Base-by-base conservation (phyloP, 2,888 invertebrate genomes). In the Nephrotoma flavescens region DNA sequence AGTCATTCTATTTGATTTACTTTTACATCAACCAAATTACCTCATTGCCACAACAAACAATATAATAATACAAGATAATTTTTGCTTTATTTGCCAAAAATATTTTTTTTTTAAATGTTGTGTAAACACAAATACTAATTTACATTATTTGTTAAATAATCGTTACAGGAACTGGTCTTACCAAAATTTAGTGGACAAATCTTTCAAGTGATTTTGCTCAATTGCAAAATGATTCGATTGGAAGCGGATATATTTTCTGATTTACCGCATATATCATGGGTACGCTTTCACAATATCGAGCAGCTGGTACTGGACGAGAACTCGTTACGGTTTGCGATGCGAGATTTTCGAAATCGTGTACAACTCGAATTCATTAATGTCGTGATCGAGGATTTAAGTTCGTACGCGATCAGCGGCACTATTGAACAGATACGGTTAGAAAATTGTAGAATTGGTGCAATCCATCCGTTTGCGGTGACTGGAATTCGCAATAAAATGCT, bases 401-500 rank as follows among this genome's bases (percentile, higher is more conserved):
- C 94, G 45, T 92, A 94, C 89, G 94, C 95, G 45, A 94, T 96
- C 89, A 94, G 94, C 89, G 96, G 96, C 4, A 93, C 94, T 88
- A 93, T 96, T 87, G 94, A 95, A 89, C 94, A 94, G 88, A 94
- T 96, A 88, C 91, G 92, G 87, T 94, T 97, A 87, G 93, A 93
- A 87, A 92, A 94, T 88, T 94, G 94, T 86, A 92, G 91, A 87
- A 93, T 97, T 87, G 93, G 93, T 41, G 92, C 92, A 87, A 92
- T 96, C 87, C 93, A 93, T 89, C 94, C 96, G 0, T 96, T 95
- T 90, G 95, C 96, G 0, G 95, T 97, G 90, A 95, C 95, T 87
- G 95, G 95, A 90, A 93, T 96, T 83, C 92, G 93, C 85, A 94
- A 94, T 88, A 94, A 90, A 88, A 90, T 94, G 86, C 93, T 94